These are phyloP conservation scores for Rhadinocentrus ornatus DNA, from an alignment of 2,797 vertebrate genomes.

Conservation along the genomic window DNA sequence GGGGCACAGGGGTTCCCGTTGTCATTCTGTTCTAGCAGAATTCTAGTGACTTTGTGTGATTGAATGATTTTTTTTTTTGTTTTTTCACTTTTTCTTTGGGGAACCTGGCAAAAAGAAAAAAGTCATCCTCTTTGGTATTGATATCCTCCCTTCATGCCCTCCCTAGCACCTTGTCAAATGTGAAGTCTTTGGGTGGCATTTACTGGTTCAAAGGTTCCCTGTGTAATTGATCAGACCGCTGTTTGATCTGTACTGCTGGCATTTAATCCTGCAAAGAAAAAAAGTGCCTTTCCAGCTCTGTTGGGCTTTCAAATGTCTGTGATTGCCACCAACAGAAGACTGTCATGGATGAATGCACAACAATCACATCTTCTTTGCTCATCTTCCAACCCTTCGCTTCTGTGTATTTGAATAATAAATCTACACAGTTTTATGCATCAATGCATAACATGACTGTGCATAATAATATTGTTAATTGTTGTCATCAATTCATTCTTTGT, in stretches of 20 bases:
- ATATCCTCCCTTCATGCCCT: constrained; percentile 43
- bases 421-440: neutral
- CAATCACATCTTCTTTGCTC: constrained; percentile 46
- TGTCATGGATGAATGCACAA: constrained; percentile 6
- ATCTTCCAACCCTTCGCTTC: constrained; percentile 3
- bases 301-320: constrained; percentile 46
- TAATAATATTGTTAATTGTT: constrained; percentile 6
- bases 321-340: constrained; percentile 34
- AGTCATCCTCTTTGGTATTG: constrained; percentile 36
- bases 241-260: constrained; percentile 72
- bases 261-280: constrained; percentile 63
- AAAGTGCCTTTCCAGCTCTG: constrained; percentile 37
- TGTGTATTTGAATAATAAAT: constrained; percentile 29
- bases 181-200: constrained; percentile 69
- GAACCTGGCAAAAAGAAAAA: neutral
- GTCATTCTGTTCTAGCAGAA: constrained; percentile 11
- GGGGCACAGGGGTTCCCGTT: constrained; percentile 9
- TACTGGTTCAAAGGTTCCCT: constrained; percentile 67
- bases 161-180: constrained; percentile 42
- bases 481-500: constrained; percentile 1
- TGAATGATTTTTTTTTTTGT: neutral
- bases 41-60: neutral
- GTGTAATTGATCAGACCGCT: constrained; percentile 73
- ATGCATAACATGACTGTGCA: constrained; percentile 2
- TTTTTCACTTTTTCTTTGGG: constrained; percentile 23